Percentiles rank a stretch among this genome's conserved stretches.
Evolutionary conservation across 2,797 vertebrate species (phyloP).

Genomic region (Hybognathus amarus): DNA sequence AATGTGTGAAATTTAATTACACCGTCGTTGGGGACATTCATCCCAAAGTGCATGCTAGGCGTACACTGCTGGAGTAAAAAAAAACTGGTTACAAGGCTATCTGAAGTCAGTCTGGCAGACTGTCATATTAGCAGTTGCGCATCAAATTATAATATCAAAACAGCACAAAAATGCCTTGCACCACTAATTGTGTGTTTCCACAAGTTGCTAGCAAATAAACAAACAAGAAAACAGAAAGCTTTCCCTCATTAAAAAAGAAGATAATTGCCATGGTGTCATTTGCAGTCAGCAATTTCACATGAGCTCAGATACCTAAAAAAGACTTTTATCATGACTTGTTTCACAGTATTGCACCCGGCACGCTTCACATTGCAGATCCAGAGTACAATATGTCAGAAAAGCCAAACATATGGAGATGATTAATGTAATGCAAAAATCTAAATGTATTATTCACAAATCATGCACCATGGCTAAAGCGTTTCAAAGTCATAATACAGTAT

Average conservation of each 20-base stretch:
- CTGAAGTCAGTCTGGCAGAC: constrained; percentile 42
- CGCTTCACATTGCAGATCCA: background rate
- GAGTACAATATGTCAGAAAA: background rate
- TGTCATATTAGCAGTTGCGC: constrained; percentile 39
- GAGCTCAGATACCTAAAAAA: background rate
- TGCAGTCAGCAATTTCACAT: background rate
- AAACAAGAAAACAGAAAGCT: constrained; percentile 12
- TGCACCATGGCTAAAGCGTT: background rate
- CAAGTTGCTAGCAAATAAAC: background rate
- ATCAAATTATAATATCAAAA: constrained; percentile 42
- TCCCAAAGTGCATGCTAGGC: background rate
- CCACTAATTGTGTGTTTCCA: constrained; percentile 15
- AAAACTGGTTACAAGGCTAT: constrained; percentile 34
- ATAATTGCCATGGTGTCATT: background rate
- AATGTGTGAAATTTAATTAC: constrained; percentile 43
- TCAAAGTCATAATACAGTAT: background rate
- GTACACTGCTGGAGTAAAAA: background rate
- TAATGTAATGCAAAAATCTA: background rate
- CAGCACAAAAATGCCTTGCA: background rate
- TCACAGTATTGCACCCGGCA: background rate
- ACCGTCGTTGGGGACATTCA: background rate
- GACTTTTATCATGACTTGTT: background rate
- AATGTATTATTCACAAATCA: background rate
- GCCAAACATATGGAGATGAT: background rate
- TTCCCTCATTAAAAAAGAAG: constrained; percentile 24